Evolutionary conservation across 2,797 vertebrate species (phyloP).

Genomic region (Pseudochaenichthys georgianus): DNA sequence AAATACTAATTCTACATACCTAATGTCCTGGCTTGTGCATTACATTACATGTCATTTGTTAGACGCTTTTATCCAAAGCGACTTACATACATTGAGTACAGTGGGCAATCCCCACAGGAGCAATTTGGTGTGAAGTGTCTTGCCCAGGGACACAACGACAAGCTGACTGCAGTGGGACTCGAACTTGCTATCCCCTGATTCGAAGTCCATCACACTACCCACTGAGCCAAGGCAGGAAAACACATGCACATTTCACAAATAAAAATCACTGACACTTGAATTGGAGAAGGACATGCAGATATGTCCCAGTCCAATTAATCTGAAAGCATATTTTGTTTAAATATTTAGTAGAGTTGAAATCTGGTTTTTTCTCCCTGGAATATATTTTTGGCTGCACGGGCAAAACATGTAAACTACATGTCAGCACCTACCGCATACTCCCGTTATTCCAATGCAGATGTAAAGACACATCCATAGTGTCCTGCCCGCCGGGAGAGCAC

Average conservation of each 20-base stretch:
- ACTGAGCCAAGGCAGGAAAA: not conserved
- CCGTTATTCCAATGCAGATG: slow-evolving; percentile 42
- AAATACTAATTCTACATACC: not conserved
- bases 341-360: not conserved
- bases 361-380: not conserved
- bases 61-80: too few species aligned
- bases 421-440: slow-evolving; percentile 56
- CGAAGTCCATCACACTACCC: too few species aligned
- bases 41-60: too few species aligned
- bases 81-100: too few species aligned
- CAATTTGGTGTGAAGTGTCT: too few species aligned
- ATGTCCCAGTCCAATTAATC: not conserved
- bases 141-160: too few species aligned
- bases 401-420: not conserved
- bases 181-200: too few species aligned
- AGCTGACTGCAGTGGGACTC: too few species aligned
- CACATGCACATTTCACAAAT: too few species aligned
- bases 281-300: not conserved
- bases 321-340: not conserved
- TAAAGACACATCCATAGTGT: slow-evolving; percentile 49
- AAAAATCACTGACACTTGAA: not conserved
- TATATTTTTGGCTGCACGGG: not conserved
- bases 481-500: slow-evolving; percentile 47
- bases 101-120: too few species aligned
- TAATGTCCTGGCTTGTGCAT: too few species aligned